Percentiles rank a stretch among this genome's conserved stretches.
phyloP scores from a whole-genome alignment of 2,113 vertebrate species.

The Hippocampus guttulatus region DNA sequence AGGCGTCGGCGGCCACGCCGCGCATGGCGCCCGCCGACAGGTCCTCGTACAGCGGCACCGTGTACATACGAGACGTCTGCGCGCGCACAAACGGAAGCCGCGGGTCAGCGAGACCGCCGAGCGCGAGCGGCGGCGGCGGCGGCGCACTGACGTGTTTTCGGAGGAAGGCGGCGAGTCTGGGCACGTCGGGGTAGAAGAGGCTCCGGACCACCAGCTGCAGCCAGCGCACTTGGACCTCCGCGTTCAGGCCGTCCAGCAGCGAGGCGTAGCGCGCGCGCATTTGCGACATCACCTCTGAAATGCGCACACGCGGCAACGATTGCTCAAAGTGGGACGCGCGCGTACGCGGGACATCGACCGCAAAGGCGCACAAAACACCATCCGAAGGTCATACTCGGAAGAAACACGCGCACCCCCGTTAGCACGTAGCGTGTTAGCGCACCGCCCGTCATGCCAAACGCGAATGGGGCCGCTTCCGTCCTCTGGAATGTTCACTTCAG shows the following conservation, averaged over 20 bases:
- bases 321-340: too few relatives aligned
- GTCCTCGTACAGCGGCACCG: constrained; percentile 94
- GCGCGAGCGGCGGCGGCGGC: too few relatives aligned
- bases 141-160: constrained; percentile 82
- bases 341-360: not conserved
- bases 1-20: constrained; percentile 88
- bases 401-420: too few relatives aligned
- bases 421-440: too few relatives aligned
- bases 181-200: constrained; percentile 86
- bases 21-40: constrained; percentile 89
- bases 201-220: constrained; percentile 91
- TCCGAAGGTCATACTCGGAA: too few relatives aligned
- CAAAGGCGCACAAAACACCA: not conserved
- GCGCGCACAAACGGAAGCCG: not conserved
- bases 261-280: constrained; percentile 84
- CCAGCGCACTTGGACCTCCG: constrained; percentile 95
- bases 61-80: constrained; percentile 97
- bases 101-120: too few relatives aligned
- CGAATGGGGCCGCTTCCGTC: too few relatives aligned
- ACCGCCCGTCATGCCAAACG: too few relatives aligned
- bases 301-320: not conserved
- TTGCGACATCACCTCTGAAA: constrained; percentile 81
- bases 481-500: too few relatives aligned
- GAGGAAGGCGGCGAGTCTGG: constrained; percentile 87
- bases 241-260: constrained; percentile 87